Percentiles rank a stretch among this genome's conserved stretches.
Evolutionary conservation across 1,140 invertebrate genomes (phyloP).

Genomic region (Aphis gossypii): DNA sequence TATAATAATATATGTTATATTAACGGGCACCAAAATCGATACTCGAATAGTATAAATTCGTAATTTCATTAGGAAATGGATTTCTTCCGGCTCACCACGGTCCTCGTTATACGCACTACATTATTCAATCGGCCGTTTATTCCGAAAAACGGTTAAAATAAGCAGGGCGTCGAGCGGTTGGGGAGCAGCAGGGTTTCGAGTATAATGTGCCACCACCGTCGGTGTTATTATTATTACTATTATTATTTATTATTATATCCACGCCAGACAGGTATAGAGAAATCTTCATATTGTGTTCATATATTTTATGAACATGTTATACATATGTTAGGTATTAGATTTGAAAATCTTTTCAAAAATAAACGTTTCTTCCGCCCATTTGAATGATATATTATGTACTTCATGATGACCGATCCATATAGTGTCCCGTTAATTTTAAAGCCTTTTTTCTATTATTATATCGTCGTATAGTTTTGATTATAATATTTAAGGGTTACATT

Average conservation of each 20-base stretch:
- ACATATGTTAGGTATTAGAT: background rate
- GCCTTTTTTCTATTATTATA: background rate
- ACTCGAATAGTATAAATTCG: constrained; percentile 42
- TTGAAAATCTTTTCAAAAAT: background rate
- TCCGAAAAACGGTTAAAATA: constrained; percentile 11
- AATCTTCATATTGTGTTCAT: background rate
- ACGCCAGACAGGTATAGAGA: background rate
- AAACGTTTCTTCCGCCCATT: background rate
- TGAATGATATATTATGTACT: background rate
- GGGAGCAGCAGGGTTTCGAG: background rate
- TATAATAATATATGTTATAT: constrained; percentile 26
- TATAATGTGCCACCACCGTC: too few relatives aligned
- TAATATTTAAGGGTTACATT: too few relatives aligned
- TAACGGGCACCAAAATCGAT: constrained; percentile 19
- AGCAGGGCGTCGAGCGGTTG: background rate
- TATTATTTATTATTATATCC: constrained; percentile 5
- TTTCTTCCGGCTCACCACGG: background rate
- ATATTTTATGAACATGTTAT: background rate
- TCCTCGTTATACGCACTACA: background rate
- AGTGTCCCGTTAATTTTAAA: background rate
- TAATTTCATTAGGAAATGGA: constrained; percentile 58
- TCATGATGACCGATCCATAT: background rate
- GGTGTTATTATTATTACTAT: constrained; percentile 30
- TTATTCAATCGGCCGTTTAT: constrained; percentile 48
- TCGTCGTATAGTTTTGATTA: background rate